These are phyloP conservation scores for Limnephilus lunatus DNA, from an alignment of 2,888 invertebrate genomes.

Conservation along the genomic window DNA sequence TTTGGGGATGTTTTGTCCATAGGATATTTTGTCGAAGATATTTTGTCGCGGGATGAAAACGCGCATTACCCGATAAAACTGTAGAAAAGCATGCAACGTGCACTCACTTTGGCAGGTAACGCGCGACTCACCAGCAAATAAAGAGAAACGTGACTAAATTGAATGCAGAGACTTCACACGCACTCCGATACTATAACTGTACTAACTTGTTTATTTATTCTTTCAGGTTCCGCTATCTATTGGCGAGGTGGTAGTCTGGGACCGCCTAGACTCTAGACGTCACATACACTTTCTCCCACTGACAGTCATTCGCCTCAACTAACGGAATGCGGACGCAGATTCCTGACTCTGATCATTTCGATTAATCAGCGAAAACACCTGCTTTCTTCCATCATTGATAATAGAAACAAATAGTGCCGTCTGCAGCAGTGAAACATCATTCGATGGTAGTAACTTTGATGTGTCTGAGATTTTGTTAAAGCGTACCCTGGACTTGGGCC, in stretches of 20 bases:
- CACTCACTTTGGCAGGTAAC: no score
- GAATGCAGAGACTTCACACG: no score
- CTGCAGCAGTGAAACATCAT: background rate
- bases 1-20: no score
- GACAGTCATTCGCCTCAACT: background rate
- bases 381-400: background rate
- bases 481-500: background rate
- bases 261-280: background rate
- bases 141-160: no score
- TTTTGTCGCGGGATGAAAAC: no score
- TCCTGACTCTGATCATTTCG: background rate
- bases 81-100: no score
- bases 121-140: no score
- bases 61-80: no score
- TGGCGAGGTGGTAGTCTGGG: background rate
- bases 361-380: background rate
- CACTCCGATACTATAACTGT: background rate
- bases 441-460: background rate
- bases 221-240: slow-evolving; percentile 17
- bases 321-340: slow-evolving; percentile 18
- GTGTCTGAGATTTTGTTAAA: no score
- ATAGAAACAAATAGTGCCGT: background rate
- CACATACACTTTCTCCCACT: slow-evolving; percentile 17
- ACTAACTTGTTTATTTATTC: background rate
- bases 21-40: no score